Conservation (phyloP, 2,113 vertebrate genomes). For the Reinhardtius hippoglossoides region DNA sequence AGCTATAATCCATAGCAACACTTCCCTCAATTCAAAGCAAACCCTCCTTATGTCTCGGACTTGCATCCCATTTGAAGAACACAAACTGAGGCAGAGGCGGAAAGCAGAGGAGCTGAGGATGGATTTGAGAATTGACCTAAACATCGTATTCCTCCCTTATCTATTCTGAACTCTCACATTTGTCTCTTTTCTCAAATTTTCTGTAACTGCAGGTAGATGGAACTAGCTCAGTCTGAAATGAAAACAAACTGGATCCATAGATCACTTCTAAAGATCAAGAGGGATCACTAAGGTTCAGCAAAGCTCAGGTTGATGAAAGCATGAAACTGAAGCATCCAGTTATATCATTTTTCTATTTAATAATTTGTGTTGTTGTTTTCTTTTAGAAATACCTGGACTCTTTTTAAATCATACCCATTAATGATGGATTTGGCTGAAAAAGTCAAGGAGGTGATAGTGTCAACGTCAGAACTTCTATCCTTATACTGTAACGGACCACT, state of each 20-base stretch:
- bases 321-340: slow-evolving; percentile 10
- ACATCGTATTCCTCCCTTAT: neutral
- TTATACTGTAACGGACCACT: slow-evolving; percentile 34
- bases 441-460: slow-evolving; percentile 12
- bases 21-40: slow-evolving; percentile 18
- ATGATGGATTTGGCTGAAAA: slow-evolving; percentile 24
- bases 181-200: neutral
- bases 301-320: slow-evolving; percentile 31
- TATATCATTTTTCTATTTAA: neutral
- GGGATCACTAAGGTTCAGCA: slow-evolving; percentile 34
- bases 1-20: slow-evolving; percentile 26
- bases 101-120: slow-evolving; percentile 32
- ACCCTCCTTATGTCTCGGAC: slow-evolving; percentile 4
- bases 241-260: slow-evolving; percentile 72
- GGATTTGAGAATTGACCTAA: slow-evolving; percentile 13
- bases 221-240: slow-evolving; percentile 51
- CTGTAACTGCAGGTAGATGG: neutral
- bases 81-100: neutral
- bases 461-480: neutral
- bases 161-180: neutral
- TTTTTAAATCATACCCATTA: slow-evolving; percentile 1
- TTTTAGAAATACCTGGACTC: neutral
- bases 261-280: slow-evolving; percentile 41
- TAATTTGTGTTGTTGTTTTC: neutral
- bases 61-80: neutral